These are phyloP conservation scores for Acronicta alni DNA, from an alignment of 2,888 invertebrate species.

Conservation along the genomic window DNA sequence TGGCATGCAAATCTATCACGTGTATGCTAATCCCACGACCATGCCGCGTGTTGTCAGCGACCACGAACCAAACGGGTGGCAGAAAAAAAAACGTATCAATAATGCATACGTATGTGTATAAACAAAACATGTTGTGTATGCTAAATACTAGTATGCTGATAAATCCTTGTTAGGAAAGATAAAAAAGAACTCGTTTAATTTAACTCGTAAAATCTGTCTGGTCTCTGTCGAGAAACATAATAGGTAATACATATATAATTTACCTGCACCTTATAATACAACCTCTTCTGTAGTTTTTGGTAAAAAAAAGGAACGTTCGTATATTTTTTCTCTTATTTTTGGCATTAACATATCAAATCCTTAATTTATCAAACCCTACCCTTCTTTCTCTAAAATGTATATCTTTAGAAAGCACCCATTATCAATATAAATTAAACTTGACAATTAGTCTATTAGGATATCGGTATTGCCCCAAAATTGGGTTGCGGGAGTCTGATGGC, in stretches of 20 bases:
- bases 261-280: too few species aligned
- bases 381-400: too few species aligned
- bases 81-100: background rate
- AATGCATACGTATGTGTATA: background rate
- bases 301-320: too few species aligned
- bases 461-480: too few species aligned
- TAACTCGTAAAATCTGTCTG: background rate
- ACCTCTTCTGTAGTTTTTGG: background rate
- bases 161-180: background rate
- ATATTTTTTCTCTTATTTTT: too few species aligned
- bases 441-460: too few species aligned
- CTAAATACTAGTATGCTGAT: background rate
- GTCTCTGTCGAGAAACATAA: background rate
- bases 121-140: background rate
- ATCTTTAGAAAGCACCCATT: too few species aligned
- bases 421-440: too few species aligned
- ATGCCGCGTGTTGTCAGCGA: background rate
- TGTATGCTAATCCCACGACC: slow-evolving; percentile 23
- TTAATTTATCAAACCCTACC: too few species aligned
- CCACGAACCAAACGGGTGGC: slow-evolving; percentile 11
- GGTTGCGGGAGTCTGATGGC: too few species aligned
- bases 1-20: slow-evolving; percentile 23
- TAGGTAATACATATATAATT: background rate
- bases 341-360: too few species aligned
- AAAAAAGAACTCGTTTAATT: background rate